These are phyloP conservation scores for Tetramorium simillimum DNA, from an alignment of 1,140 invertebrate species.

Conservation along the genomic window DNA sequence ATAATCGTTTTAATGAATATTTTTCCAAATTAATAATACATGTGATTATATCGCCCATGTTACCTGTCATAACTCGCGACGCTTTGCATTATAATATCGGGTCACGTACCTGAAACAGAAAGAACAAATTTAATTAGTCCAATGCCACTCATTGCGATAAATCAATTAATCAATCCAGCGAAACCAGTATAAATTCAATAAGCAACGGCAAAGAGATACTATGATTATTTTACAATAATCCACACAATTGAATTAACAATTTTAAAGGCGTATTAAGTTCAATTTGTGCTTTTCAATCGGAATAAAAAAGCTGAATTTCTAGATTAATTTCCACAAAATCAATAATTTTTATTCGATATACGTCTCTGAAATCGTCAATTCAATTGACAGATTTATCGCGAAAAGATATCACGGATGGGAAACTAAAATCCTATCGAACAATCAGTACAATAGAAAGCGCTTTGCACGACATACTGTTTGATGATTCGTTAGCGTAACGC, in stretches of 20 bases:
- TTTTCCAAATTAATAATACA: slow-evolving; percentile 36
- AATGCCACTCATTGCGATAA: slow-evolving; percentile 38
- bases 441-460: slow-evolving; percentile 23
- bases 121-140: slow-evolving; percentile 59
- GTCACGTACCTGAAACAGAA: slow-evolving; percentile 71
- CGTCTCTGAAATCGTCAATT: slow-evolving; percentile 15
- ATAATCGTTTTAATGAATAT: slow-evolving; percentile 36
- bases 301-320: neutral
- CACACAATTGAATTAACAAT: slow-evolving; percentile 7
- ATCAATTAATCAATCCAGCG: slow-evolving; percentile 49
- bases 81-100: slow-evolving; percentile 36
- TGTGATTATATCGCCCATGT: slow-evolving; percentile 24
- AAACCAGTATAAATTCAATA: slow-evolving; percentile 28
- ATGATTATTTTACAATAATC: slow-evolving; percentile 31
- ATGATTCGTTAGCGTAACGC: slow-evolving; percentile 54
- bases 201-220: slow-evolving; percentile 2
- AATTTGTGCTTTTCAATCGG: neutral
- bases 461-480: slow-evolving; percentile 49
- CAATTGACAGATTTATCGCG: slow-evolving; percentile 35
- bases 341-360: slow-evolving; percentile 18
- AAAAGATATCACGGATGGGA: slow-evolving; percentile 20
- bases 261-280: slow-evolving; percentile 13
- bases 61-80: slow-evolving; percentile 42
- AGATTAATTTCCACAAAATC: neutral
- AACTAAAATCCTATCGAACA: slow-evolving; percentile 21